Evolutionary conservation across 2,888 invertebrate genomes (phyloP), one percentile per base, ranked within the genome.

Genomic region (Drosophila multiciliata): DNA sequence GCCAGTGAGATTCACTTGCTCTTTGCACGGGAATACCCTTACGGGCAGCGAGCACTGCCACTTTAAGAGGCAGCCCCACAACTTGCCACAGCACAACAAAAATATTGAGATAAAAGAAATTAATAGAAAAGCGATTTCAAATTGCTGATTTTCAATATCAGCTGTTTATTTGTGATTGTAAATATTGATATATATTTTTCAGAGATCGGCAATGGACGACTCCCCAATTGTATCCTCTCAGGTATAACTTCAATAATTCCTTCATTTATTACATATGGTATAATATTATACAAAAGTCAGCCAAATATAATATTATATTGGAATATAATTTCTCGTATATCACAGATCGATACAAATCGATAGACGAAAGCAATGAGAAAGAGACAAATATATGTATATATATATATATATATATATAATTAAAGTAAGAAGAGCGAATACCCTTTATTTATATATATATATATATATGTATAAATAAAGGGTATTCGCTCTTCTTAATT

Each of bases 1-100:
- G 20, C 15, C 7, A 15, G 3, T 12, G 45, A 45, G 45, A 45
- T 45, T 45, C 45, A 23, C 45, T 45, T 74, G 69, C 78, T 68
- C 38, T 59, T 61, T 50, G 40, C 40, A n/a, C 40, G 7, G 20
- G 45, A 45, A 45, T 45, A 45, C 45, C 20, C 45, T 45, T 45
- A 23, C 20, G 15, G 15, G 7, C 20, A 4, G 45, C 20, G 15
- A 12, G 45, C 20, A 15, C 20, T 23, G 45, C 7, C 45, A 8
- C 45, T 45, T 23, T 12, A 15, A 45, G 45, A 15, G 20, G 45
- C 45, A 45, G 45, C 12, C 42, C 1, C 7, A 45, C 20, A 42
- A 20, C 42, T 12, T 42, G 42, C 42, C 42, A 1, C 12, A 20
- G 42, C 12, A 20, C 20, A 20, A 45, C 20, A 42, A 11, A 42